Base-by-base conservation (phyloP, 2,113 vertebrate species). In the Nothocercus julius region DNA sequence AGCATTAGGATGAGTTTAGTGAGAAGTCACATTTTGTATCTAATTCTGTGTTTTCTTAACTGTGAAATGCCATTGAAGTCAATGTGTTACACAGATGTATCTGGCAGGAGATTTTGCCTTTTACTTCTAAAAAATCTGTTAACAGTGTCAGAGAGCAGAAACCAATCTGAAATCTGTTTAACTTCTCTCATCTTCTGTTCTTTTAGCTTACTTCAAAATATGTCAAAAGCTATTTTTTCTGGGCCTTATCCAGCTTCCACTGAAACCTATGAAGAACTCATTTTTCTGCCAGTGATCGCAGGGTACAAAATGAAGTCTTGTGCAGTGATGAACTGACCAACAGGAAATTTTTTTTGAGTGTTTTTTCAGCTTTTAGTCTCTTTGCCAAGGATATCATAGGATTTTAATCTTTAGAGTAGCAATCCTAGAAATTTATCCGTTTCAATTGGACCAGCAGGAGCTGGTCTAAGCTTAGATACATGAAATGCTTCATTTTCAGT, bases 21-120 rank as follows among this genome's bases (percentile, higher is more conserved):
- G 15, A 77, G 49, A 91, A 93, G 42, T 1, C 0, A 72, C 62
- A 69, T 18, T 44, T 53, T 88, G 56, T 18, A 88, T 86, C 44
- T 81, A 72, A 84, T 83, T 81, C 73, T 73, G 4, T 85, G 56
- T 80, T 93, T 82, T 73, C 15, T 53, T 93, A 83, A 21, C 68
- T 92, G 90, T 89, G 80, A 91, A 89, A 84, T 68, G 47, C 53
- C 66, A 90, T 13, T 86, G 73, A 95, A 95, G 85, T 82, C 56
- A 49, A 36, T 11, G 24, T 18, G 42, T 72, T 75, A 63, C 72
- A 84, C 15, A 90, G 72, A 78, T 34, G 38, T 78, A 83, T 81
- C 64, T 86, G 45, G 76, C 40, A 89, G 66, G 81, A 92, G 36
- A 82, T 82, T 82, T 90, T 95, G 28, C 25, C 28, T 94, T 89